Conservation (phyloP, 2,888 invertebrate genomes). For the Gastracanthus pulcherrimus region DNA sequence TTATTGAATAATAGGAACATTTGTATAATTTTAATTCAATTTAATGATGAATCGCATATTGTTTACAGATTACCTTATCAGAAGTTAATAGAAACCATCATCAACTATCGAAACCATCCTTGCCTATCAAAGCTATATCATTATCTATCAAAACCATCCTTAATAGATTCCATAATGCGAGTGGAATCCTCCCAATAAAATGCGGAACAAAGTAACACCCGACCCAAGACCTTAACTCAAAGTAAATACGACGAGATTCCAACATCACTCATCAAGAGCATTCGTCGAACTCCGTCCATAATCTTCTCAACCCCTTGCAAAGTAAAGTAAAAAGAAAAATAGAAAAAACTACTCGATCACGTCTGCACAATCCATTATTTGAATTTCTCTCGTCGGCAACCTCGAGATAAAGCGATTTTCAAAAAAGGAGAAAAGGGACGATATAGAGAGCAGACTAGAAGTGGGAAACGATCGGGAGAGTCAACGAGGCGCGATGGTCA, state of each 20-base stretch:
- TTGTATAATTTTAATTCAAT: too few relatives aligned
- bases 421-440: conserved; percentile 13
- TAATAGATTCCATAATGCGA: too few relatives aligned
- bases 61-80: too few relatives aligned
- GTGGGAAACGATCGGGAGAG: neutral
- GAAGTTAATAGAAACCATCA: too few relatives aligned
- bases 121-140: too few relatives aligned
- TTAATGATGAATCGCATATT: too few relatives aligned
- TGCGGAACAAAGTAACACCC: neutral
- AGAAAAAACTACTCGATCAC: conserved; percentile 53
- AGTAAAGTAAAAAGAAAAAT: too few relatives aligned
- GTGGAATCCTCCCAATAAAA: neutral
- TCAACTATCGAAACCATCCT: too few relatives aligned
- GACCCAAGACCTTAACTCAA: neutral
- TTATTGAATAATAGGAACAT: too few relatives aligned
- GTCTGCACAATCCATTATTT: conserved; percentile 55
- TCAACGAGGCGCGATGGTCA: conserved; percentile 64
- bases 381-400: conserved; percentile 39
- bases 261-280: conserved; percentile 31
- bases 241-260: neutral
- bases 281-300: conserved; percentile 24
- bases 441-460: neutral
- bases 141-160: too few relatives aligned
- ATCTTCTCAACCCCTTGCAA: neutral
- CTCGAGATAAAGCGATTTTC: conserved; percentile 50